Base-by-base conservation (phyloP, 92 coral and sea anemone species). In the Porites divaricata region DNA sequence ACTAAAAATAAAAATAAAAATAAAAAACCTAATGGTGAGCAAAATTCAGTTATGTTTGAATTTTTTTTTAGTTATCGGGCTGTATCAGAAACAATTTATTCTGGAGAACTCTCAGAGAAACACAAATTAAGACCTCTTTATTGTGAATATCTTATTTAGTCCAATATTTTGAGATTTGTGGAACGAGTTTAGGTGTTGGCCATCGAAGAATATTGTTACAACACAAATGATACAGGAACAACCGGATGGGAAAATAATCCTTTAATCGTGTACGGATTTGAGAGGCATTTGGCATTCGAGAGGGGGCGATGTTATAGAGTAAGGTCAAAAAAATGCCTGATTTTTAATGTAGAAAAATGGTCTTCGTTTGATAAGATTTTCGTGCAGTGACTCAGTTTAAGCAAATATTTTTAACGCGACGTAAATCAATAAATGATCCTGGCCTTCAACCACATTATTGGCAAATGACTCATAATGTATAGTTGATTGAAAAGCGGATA, bases 391-490 rank as follows among this genome's bases (percentile, higher is more conserved):
- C 59, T 15, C 14, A 54, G 48, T n/a, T 7, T 17, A 56, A 22
- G 22, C 35, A 8, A 65, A 25, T 74, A 56, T 74, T 23, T 74
- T 57, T 74, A 10, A 51, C 26, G 26, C 22, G 78, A 54, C 78
- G 66, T 78, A 64, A 15, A 17, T 24, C 11, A 22, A 20, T 74
- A 15, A 28, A 41, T 41, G 10, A 22, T 19, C 21, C 23, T 13
- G 26, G 51, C 70, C 69, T 80, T 68, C 35, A 20, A 45, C 74
- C 74, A 35, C 85, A 80, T 80, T 69, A 1, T 67, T 51, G 9
- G 20, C 48, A 20, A 80, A 80, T 80, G 85, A 80, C 63, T 70
- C 85, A 80, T 61, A 51, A 53, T n/a, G 8, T n/a, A 15, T 1
- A 6, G 74, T 70, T 6, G 9, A 26, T 16, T 19, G 56, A 2